A percentile compares a stretch with the other conserved stretches of the same genome.
phyloP scores from a whole-genome alignment of 2,888 invertebrate species.

The Cheilosia scutellata region DNA sequence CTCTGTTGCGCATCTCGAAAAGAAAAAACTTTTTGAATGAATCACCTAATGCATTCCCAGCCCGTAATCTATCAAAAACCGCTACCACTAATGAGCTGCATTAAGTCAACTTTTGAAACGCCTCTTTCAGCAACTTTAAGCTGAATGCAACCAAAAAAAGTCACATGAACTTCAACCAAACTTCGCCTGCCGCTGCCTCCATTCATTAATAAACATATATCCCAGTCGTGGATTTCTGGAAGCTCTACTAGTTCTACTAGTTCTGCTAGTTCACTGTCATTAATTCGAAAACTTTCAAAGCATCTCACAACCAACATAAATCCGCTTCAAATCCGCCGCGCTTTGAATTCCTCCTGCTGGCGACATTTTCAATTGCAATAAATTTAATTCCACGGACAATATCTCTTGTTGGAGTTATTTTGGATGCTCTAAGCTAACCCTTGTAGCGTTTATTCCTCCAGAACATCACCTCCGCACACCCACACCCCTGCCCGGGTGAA shows the following conservation, averaged over 20 bases:
- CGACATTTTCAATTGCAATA: conserved; percentile 73
- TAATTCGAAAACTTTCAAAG: conserved; percentile 49
- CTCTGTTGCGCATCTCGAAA: no score
- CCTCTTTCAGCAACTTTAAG: not conserved
- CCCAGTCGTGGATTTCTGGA: not conserved
- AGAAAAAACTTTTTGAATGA: no score
- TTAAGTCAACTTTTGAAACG: not conserved
- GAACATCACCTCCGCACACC: not conserved
- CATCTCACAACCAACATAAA: conserved; percentile 64
- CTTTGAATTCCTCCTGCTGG: conserved; percentile 63
- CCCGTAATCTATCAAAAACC: not conserved
- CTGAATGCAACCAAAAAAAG: not conserved
- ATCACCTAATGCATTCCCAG: not conserved
- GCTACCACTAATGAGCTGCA: not conserved
- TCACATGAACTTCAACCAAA: conserved; percentile 4
- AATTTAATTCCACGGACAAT: conserved; percentile 71
- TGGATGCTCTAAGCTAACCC: conserved; percentile 33
- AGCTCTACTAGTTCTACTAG: not conserved
- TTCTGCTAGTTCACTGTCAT: conserved; percentile 13
- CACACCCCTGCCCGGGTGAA: not conserved
- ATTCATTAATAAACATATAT: conserved; percentile 20
- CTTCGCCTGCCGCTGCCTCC: not conserved
- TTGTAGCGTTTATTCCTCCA: conserved; percentile 1
- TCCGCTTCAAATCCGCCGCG: conserved; percentile 64
- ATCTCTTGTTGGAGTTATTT: conserved; percentile 58